Percentiles rank a stretch among this genome's conserved stretches.
phyloP scores from a whole-genome alignment of 2,888 invertebrate genomes.

The Meliscaeva auricollis region DNA sequence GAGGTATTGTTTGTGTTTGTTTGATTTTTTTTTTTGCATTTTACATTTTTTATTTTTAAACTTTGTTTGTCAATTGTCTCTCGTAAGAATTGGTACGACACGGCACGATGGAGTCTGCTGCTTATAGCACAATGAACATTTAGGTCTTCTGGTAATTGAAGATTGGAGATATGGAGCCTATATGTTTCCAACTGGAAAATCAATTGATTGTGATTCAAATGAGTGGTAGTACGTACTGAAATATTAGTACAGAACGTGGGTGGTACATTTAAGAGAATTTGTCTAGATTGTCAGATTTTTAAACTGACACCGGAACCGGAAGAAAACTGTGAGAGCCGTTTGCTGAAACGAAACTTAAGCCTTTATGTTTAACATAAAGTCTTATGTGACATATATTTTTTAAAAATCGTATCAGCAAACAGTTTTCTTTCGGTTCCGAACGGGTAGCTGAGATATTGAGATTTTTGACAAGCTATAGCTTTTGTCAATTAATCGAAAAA shows the following conservation, averaged over 20 bases:
- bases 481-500: too few relatives aligned
- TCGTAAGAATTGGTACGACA: constrained; percentile 62
- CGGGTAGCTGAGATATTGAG: too few relatives aligned
- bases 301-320: too few relatives aligned
- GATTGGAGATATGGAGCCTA: constrained; percentile 45
- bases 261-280: neutral
- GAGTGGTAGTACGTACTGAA: neutral
- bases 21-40: neutral
- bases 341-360: too few relatives aligned
- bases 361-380: too few relatives aligned
- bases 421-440: too few relatives aligned
- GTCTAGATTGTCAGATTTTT: neutral
- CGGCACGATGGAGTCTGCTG: constrained; percentile 1
- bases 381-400: too few relatives aligned
- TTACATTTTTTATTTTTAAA: neutral
- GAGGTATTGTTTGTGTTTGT: constrained; percentile 13
- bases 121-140: constrained; percentile 61
- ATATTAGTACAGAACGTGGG: constrained; percentile 13
- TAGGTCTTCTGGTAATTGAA: constrained; percentile 67
- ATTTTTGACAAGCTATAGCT: too few relatives aligned
- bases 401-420: too few relatives aligned
- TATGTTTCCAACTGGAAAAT: neutral
- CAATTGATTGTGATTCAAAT: neutral
- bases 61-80: constrained; percentile 59
- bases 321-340: too few relatives aligned